Evolutionary conservation across 2,888 invertebrate genomes (phyloP), one percentile per base, ranked within the genome.

Genomic region (Drosophila meridiana): DNA sequence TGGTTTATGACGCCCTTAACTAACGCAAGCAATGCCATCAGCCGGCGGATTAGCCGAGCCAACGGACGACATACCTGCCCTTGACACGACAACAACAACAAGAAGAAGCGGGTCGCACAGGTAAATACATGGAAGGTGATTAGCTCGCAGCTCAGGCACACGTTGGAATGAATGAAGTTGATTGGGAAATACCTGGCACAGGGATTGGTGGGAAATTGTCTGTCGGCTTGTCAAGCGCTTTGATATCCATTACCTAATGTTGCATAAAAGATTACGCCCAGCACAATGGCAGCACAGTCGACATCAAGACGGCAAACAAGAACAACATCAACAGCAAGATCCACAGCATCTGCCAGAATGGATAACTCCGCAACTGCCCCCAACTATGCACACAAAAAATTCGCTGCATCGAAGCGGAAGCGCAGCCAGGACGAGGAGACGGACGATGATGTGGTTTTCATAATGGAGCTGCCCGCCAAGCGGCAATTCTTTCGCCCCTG

Each of bases 1-100:
- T 86, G 83, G 85, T 87, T 86, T 86, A 86, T 86, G 89, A 86
- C 89, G 74, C 89, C 74, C 59, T 53, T 43, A 53, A 26, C 48
- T 42, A 71, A 69, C 43, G 64, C 69, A 64, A 65, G 58, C 59
- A 66, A 52, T 60, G 65, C 48, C 62, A 73, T 60, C 78, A 78
- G 82, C 75, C 73, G 69, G 69, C 78, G 76, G 74, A 83, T 81
- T 78, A 81, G 55, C 11, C n/a, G 50, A 8, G 53, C 20, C 55
- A 14, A 9, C 20, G 36, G 26, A 40, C 34, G 38, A 47, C 30
- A 53, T 77, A 69, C 71, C 69, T 78, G 69, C 43, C 56, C 47
- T 28, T 7, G 40, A 34, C 14, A 50, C 9, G 34, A 28, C 40
- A 34, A 66, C 48, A 60, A 56, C 40, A 60, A 61, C 32, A 62